Evolutionary conservation across 2,888 invertebrate genomes (phyloP), one percentile per base, ranked within the genome.

Genomic region (Cecidostiba fungosa): DNA sequence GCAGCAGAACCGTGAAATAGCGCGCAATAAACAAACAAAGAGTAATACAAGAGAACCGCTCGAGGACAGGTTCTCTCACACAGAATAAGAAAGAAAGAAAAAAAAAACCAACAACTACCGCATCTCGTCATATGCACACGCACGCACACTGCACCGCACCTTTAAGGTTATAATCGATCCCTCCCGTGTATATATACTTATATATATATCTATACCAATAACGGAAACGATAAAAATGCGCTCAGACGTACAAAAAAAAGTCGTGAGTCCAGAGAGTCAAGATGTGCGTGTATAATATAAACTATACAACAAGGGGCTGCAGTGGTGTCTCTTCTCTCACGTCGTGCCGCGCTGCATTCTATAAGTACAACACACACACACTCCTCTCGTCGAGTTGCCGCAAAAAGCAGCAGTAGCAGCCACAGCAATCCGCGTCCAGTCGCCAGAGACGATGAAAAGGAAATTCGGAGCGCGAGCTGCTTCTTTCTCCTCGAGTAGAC

Each of bases 131-230:
- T 12, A 43, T 29, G 19, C 32, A 23, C 29, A 66, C 50, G n/a
- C n/a, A n/a, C 79, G 23, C 79, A 39, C 69, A 66, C 43, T 47
- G 43, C 72, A 72, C 72, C 23, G 72, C 72, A 43, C 8, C 36
- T 77, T 77, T 77, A 54, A 83, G 77, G 83, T 83, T 83, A 77
- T 77, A 62, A 72, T 72, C 76, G 77, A 83, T 83, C 32, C n/a
- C n/a, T 29, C 47, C 10, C 43, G 54, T 36, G 36, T 62, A 62
- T 19, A 19, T 19, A 19, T 16, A 36, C 6, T 6, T 3, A 50
- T 50, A 50, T 50, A 50, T 16, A 16, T 54, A 54, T 19, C 3
- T n/a, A 54, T 54, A 54, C 19, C 3, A 19, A 54, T n/a, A 43
- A 10, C 1, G 43, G 10, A 12, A 43, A 43, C 1, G 12, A 43